Percentiles rank a stretch among this genome's conserved stretches.
Evolutionary conservation across 2,797 vertebrate species (phyloP).

Genomic region (Lacerta viridis): DNA sequence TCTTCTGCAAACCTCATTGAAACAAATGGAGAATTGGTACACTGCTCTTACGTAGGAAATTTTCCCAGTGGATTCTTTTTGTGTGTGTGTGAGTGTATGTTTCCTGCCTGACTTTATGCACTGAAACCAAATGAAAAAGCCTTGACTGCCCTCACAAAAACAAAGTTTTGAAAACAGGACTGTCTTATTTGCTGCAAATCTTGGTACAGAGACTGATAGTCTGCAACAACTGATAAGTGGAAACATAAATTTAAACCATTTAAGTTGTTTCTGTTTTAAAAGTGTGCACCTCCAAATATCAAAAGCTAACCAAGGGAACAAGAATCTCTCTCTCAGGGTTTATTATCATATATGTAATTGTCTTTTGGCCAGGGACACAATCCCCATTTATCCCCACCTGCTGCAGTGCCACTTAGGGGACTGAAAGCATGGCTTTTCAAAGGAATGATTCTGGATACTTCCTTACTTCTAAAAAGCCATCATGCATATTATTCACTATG

Average conservation of each 20-base stretch:
- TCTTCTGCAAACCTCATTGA: neutral
- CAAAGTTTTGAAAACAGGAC: constrained; percentile 37
- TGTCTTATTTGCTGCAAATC: constrained; percentile 43
- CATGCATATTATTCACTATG: neutral
- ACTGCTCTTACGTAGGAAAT: constrained; percentile 51
- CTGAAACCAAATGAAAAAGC: neutral
- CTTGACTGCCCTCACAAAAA: neutral
- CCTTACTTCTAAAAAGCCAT: neutral
- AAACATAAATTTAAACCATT: neutral
- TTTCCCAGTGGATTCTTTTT: constrained; percentile 28
- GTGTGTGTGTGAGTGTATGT: constrained; percentile 20
- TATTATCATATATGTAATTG: neutral
- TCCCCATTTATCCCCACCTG: neutral
- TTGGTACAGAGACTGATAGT: constrained; percentile 53
- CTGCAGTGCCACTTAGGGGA: no score
- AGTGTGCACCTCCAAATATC: constrained; percentile 45
- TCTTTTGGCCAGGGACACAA: no score
- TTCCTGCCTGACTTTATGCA: constrained; percentile 55
- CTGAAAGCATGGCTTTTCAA: neutral
- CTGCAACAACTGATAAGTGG: constrained; percentile 25
- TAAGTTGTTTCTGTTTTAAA: constrained; percentile 38
- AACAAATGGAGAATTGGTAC: neutral
- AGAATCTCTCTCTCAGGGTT: neutral
- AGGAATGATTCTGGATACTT: neutral
- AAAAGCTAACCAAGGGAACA: constrained; percentile 52